Evolutionary conservation across 1,140 invertebrate genomes (phyloP).

Genomic region (Bombus breviceps): DNA sequence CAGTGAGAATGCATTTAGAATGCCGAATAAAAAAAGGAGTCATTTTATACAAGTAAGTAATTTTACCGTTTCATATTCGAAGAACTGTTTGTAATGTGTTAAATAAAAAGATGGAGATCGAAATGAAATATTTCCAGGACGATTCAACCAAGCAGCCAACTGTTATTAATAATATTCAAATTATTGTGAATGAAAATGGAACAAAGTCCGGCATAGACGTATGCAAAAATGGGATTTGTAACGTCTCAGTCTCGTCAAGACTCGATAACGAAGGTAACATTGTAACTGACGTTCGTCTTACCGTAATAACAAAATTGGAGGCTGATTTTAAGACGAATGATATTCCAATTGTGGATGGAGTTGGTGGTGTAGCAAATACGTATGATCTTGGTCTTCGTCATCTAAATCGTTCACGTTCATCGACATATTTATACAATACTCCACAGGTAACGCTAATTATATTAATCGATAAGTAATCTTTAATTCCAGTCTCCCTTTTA

Average conservation of each 20-base stretch:
- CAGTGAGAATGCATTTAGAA: background rate
- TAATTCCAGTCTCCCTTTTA: no score
- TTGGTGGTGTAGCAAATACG: constrained; percentile 46
- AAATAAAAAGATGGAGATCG: background rate
- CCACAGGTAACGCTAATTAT: constrained; percentile 61
- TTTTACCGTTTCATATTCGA: background rate
- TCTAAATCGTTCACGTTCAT: background rate
- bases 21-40: constrained; percentile 1
- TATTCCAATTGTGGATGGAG: constrained; percentile 66
- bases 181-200: constrained; percentile 54
- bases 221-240: constrained; percentile 60
- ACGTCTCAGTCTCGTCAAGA: constrained; percentile 54
- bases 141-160: background rate
- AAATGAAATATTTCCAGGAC: constrained; percentile 11
- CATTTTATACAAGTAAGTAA: constrained; percentile 27
- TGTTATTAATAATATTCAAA: constrained; percentile 61
- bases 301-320: constrained; percentile 53
- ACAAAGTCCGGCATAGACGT: constrained; percentile 13
- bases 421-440: constrained; percentile 37
- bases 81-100: background rate
- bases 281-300: constrained; percentile 62
- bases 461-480: no score
- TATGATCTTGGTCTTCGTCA: background rate
- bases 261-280: constrained; percentile 59
- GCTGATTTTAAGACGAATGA: constrained; percentile 48